phyloP scores from a whole-genome alignment of 2,113 vertebrate species.

The Urocolius indicus region DNA sequence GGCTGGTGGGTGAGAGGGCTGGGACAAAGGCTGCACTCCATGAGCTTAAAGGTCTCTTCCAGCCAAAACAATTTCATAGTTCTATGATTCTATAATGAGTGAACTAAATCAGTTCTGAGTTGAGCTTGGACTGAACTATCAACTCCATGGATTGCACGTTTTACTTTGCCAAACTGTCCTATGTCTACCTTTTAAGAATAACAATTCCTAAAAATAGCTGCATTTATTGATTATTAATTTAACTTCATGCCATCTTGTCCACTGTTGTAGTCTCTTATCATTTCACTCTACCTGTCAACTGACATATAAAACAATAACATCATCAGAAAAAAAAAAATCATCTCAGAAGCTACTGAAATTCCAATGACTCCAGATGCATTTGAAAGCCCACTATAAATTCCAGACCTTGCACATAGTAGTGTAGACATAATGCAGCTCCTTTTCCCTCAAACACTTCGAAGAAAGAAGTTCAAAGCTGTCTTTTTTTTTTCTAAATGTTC shows the following conservation, averaged over 20 bases:
- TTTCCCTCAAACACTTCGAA: background rate
- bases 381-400: background rate
- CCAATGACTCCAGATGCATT: background rate
- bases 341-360: background rate
- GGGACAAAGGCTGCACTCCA: no score
- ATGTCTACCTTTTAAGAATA: background rate
- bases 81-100: no score
- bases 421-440: background rate
- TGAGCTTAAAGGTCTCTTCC: no score
- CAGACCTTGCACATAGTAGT: background rate
- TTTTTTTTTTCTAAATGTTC: background rate
- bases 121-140: background rate
- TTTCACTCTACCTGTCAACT: background rate
- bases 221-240: background rate
- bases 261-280: background rate
- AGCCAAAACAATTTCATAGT: no score
- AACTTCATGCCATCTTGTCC: background rate
- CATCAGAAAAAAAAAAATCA: background rate
- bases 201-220: background rate
- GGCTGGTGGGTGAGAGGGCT: no score
- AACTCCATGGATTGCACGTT: background rate
- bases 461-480: background rate
- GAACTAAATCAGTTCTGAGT: background rate
- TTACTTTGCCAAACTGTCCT: background rate
- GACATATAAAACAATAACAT: background rate